Evolutionary conservation across 2,797 vertebrate species (phyloP).

Genomic region (Anolis apletophallus): DNA sequence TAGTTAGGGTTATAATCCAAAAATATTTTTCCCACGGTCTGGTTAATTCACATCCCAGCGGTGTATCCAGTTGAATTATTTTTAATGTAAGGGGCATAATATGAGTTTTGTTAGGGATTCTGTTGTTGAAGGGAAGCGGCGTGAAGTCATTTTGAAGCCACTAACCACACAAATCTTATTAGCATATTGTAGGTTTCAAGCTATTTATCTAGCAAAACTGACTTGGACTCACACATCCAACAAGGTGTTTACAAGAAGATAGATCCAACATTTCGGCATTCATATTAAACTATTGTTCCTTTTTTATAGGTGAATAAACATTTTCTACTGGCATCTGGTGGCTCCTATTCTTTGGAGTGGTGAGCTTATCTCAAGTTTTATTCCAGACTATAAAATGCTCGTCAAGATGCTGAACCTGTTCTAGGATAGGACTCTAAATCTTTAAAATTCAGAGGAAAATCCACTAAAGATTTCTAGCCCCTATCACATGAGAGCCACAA

Average conservation of each 20-base stretch:
- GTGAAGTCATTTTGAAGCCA: background rate
- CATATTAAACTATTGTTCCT: rapidly evolving
- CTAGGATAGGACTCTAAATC: too few relatives aligned
- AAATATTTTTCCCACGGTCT: background rate
- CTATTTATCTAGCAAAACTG: background rate
- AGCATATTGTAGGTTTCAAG: background rate
- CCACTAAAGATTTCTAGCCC: too few relatives aligned
- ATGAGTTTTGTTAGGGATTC: background rate
- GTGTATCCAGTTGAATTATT: background rate
- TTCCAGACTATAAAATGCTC: too few relatives aligned
- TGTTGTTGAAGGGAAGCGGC: rapidly evolving
- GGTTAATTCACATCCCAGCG: background rate
- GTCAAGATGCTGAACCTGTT: too few relatives aligned
- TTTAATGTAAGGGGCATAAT: background rate
- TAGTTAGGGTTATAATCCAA: background rate
- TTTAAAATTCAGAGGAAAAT: too few relatives aligned
- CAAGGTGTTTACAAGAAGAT: background rate
- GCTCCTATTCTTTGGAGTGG: too few relatives aligned
- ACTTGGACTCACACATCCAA: background rate
- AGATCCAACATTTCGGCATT: rapidly evolving
- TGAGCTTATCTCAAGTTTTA: too few relatives aligned
- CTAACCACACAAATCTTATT: background rate
- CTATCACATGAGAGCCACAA: too few relatives aligned
- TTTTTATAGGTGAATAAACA: background rate
- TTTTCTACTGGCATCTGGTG: too few relatives aligned